Percentiles rank a stretch among this genome's conserved stretches.
Evolutionary conservation across 2,888 invertebrate genomes (phyloP).

Genomic region (Thera britannica): DNA sequence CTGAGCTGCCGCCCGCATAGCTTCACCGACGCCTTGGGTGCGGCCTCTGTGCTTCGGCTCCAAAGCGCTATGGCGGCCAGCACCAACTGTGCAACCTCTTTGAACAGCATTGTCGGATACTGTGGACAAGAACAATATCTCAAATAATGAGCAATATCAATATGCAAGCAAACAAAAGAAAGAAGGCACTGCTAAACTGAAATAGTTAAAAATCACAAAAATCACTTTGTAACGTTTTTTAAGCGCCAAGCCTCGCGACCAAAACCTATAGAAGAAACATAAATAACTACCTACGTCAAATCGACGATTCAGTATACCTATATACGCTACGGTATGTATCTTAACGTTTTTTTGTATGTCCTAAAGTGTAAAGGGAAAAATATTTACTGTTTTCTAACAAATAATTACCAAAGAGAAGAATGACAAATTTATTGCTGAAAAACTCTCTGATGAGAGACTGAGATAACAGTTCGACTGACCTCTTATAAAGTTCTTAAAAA

Average conservation of each 20-base stretch:
- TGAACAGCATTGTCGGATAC: conserved; percentile 62
- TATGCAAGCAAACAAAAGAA: background rate
- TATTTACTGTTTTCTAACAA: too few relatives aligned
- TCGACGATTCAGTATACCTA: too few relatives aligned
- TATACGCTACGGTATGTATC: too few relatives aligned
- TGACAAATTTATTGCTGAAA: too few relatives aligned
- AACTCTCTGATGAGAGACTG: background rate
- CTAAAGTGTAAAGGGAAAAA: too few relatives aligned
- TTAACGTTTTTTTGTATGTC: too few relatives aligned
- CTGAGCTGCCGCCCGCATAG: conserved; percentile 76
- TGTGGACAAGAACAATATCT: conserved; percentile 21
- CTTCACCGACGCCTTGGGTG: conserved; percentile 61
- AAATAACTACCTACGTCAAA: too few relatives aligned
- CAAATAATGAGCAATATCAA: background rate
- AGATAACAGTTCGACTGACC: background rate
- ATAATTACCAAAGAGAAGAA: too few relatives aligned
- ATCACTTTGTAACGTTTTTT: too few relatives aligned
- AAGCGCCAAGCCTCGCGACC: too few relatives aligned
- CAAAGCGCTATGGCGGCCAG: conserved; percentile 62
- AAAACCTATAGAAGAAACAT: too few relatives aligned
- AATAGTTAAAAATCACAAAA: background rate
- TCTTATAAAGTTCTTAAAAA: background rate
- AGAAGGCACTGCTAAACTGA: too few relatives aligned
- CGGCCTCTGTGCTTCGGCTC: conserved; percentile 60
- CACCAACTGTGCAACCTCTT: conserved; percentile 62